phyloP scores from a whole-genome alignment of 2,797 vertebrate species.

The Petrocephalus schoutedeni region DNA sequence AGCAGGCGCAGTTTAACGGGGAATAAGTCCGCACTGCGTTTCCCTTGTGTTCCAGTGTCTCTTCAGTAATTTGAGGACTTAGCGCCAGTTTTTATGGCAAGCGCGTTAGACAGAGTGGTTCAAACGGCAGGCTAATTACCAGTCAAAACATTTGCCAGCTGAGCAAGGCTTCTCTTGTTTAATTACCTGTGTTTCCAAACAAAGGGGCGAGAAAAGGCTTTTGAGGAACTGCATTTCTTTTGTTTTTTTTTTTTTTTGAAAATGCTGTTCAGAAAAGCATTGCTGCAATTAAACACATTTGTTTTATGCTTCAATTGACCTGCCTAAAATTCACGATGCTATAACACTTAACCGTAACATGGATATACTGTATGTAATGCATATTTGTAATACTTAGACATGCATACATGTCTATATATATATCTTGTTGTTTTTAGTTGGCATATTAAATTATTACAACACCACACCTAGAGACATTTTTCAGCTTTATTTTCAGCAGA shows the following conservation, averaged over 20 bases:
- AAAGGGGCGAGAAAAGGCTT: slow-evolving; percentile 19
- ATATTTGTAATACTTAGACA: background rate
- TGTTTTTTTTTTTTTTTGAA: background rate
- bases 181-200: slow-evolving; percentile 41
- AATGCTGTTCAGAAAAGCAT: slow-evolving; percentile 9
- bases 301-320: background rate
- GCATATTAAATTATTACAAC: background rate
- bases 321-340: background rate
- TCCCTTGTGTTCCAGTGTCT: background rate
- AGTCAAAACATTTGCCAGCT: slow-evolving; percentile 38
- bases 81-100: slow-evolving; percentile 25
- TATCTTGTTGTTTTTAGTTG: background rate
- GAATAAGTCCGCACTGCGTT: background rate
- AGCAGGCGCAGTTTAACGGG: background rate
- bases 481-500: background rate
- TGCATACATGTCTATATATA: background rate
- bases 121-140: slow-evolving; percentile 36
- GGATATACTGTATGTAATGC: background rate
- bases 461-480: background rate
- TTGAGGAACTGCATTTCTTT: slow-evolving; percentile 8
- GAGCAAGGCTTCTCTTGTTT: slow-evolving; percentile 30
- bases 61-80: slow-evolving; percentile 33
- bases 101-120: slow-evolving; percentile 22
- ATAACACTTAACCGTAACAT: background rate
- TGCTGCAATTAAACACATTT: slow-evolving; percentile 22